Base-by-base conservation (phyloP, 1,140 invertebrate species). In the Chironomus tepperi region DNA sequence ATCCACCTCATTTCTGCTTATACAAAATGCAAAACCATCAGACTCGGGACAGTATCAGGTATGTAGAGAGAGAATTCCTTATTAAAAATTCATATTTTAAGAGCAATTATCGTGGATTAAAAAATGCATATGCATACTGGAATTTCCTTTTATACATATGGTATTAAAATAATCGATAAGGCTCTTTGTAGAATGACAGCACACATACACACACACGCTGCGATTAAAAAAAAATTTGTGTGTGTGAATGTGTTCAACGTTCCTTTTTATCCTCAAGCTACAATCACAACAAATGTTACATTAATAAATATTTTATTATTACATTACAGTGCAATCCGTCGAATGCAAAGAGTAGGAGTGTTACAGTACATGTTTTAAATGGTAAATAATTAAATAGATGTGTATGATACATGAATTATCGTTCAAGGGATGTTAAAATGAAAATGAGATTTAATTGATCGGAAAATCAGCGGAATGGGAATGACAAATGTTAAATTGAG, bases 301-400 rank as follows among this genome's bases (percentile, higher is more conserved):
- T 57, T 57, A 57, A 57, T 57, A 57, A 57, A 57, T 57, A 15
- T 57, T 57, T 57, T 19, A 19, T 70, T 7, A 70, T 70, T 70
- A 9, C 10, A 19, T 70, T 70, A 18, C 65, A 82, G 77, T 91
- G 90, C 83, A 93, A 93, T 85, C 92, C 93, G 79, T 93, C 91
- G 84, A 94, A 93, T 84, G 90, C 93, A 77, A 90, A 94, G 83
- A 86, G 91, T 42, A 93, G 93, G 83, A 93, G 91, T 81, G 91
- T 95, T 77, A 91, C 89, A 74, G 93, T 95, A 75, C 93, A 95
- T 83, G 93, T 95, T 78, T 87, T 95, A 77, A 95, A 95, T 87
- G 93, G 93, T 95, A 88, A 92, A 89, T 87, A 80, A 67, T 42
- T n/a, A 15, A 57, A 57, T 57, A 57, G 47, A 57, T 57, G 12